Evolutionary conservation across 2,797 vertebrate genomes (phyloP).

Genomic region (Cryptoprocta ferox): DNA sequence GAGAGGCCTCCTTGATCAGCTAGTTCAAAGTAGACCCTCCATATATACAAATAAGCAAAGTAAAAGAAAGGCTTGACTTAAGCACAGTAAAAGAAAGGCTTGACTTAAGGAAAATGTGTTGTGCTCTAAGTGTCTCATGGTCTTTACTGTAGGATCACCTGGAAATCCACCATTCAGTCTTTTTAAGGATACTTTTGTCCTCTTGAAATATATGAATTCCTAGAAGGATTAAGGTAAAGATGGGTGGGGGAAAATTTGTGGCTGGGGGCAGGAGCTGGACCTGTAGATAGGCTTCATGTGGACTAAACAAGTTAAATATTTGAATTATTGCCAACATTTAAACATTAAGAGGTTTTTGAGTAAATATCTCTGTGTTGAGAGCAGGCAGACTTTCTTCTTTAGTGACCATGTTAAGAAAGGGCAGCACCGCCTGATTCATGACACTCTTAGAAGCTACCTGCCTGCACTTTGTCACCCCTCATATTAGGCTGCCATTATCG

Average conservation of each 20-base stretch:
- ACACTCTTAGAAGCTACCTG: neutral
- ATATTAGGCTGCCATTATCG: neutral
- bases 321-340: constrained; percentile 55
- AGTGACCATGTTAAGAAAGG: neutral
- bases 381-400: neutral
- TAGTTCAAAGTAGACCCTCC: neutral
- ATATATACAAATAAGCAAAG: neutral
- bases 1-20: neutral
- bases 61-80: neutral
- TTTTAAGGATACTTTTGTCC: constrained; percentile 34
- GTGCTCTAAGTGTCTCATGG: neutral
- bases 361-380: constrained; percentile 27
- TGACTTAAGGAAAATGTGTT: neutral
- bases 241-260: neutral
- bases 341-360: constrained; percentile 61
- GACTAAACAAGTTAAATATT: constrained; percentile 67
- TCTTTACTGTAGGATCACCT: neutral
- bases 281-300: constrained; percentile 2
- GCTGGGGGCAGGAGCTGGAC: neutral
- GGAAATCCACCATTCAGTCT: neutral
- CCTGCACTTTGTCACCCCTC: neutral
- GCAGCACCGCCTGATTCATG: neutral
- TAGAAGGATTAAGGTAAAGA: constrained; percentile 70
- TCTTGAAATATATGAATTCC: constrained; percentile 61
- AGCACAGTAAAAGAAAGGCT: neutral